Percentiles rank a stretch among this genome's conserved stretches.
Conservation (phyloP, 2,888 invertebrate genomes). For the Subacronicta megacephala region DNA sequence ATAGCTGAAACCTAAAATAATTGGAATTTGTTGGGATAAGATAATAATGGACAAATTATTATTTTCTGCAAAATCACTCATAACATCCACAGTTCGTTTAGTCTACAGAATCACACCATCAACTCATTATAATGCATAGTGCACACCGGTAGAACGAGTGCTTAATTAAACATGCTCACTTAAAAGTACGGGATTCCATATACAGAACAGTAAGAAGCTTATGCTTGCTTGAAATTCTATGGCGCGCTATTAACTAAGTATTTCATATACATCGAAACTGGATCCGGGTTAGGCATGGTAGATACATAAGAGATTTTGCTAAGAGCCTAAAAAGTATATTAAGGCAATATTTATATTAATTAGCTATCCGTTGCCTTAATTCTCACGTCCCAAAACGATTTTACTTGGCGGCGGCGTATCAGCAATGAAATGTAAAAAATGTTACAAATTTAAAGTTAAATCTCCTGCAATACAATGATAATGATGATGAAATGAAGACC, state of each 20-base stretch:
- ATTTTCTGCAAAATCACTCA: no score
- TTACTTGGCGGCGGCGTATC: no score
- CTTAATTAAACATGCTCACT: constrained; percentile 49
- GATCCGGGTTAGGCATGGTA: constrained; percentile 6
- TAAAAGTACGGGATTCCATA: constrained; percentile 42
- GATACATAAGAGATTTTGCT: constrained; percentile 10
- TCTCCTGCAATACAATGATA: no score
- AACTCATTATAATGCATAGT: constrained; percentile 48
- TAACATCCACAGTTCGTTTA: constrained; percentile 13
- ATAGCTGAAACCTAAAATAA: no score
- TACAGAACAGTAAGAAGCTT: constrained; percentile 35
- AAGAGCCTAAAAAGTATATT: neutral
- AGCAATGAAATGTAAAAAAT: no score
- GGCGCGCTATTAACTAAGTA: constrained; percentile 34
- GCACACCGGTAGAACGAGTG: constrained; percentile 22
- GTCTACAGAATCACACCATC: constrained; percentile 25
- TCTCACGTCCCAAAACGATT: no score
- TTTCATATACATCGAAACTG: constrained; percentile 26
- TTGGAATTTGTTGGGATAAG: no score
- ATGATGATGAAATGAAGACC: no score
- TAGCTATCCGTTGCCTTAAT: no score
- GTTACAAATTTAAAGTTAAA: no score
- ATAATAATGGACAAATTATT: no score
- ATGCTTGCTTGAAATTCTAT: constrained; percentile 38
- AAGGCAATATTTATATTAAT: no score